Percentiles rank a stretch among this genome's conserved stretches.
Evolutionary conservation across 2,888 invertebrate genomes (phyloP).

Genomic region (Panzeria rudis): DNA sequence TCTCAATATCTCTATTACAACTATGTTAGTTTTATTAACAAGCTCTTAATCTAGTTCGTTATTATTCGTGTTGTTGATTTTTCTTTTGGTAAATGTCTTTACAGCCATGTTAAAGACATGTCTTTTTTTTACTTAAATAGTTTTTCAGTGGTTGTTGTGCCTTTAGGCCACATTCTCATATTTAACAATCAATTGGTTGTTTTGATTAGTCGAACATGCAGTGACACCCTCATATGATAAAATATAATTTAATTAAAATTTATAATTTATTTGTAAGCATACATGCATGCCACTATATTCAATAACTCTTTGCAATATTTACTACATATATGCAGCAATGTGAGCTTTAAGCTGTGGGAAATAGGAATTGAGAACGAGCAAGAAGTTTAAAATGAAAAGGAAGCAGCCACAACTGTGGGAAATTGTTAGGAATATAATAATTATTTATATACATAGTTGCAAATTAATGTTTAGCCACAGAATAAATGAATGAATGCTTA

Average conservation of each 20-base stretch:
- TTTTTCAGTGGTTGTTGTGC: conserved; percentile 14
- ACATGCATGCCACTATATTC: neutral
- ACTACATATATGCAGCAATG: neutral
- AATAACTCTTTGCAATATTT: conserved; percentile 1
- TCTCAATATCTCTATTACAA: conserved; percentile 6
- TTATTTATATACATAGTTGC: too few relatives aligned
- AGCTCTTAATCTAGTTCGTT: conserved; percentile 45
- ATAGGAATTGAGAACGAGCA: neutral
- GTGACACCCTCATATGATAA: conserved; percentile 68
- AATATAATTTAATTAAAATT: conserved; percentile 71
- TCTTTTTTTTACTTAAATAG: conserved; percentile 2
- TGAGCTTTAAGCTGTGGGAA: neutral
- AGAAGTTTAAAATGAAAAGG: neutral
- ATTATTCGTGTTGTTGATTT: conserved; percentile 6
- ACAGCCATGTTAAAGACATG: conserved; percentile 27
- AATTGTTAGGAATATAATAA: neutral
- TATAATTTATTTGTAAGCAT: conserved; percentile 55
- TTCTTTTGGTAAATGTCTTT: conserved; percentile 34
- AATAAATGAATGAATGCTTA: too few relatives aligned
- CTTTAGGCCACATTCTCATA: conserved; percentile 59
- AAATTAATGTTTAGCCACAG: too few relatives aligned
- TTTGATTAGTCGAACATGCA: conserved; percentile 63
- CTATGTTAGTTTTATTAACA: conserved; percentile 29
- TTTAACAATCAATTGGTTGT: conserved; percentile 66
- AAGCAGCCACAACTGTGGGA: conserved; percentile 9